Percentiles rank a stretch among this genome's conserved stretches.
Conservation (phyloP, 2,888 invertebrate genomes). For the Watsonalla binaria region DNA sequence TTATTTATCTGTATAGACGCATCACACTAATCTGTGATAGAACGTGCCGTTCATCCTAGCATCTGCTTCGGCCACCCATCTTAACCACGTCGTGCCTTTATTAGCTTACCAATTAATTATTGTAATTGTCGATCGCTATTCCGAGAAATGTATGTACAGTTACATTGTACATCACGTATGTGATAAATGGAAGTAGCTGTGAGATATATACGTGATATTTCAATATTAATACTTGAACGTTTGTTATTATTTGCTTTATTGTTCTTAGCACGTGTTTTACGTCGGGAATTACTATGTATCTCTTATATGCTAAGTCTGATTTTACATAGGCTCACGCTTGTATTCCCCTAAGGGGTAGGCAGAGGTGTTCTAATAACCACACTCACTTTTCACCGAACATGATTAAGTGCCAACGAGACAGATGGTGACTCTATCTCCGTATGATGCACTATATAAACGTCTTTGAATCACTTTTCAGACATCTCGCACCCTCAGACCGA, state of each 20-base stretch:
- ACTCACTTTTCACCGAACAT: too few relatives aligned
- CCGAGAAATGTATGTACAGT: conserved; percentile 8
- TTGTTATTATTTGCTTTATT: not conserved
- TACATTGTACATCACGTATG: not conserved
- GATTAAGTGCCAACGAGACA: too few relatives aligned
- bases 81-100: not conserved
- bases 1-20: too few relatives aligned
- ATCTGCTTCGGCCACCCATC: conserved; percentile 4
- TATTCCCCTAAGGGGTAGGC: too few relatives aligned
- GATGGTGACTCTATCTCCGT: too few relatives aligned
- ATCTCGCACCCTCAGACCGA: too few relatives aligned
- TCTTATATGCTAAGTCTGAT: too few relatives aligned
- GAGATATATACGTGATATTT: conserved; percentile 7
- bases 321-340: too few relatives aligned
- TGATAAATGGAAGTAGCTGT: conserved; percentile 11
- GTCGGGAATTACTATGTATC: too few relatives aligned
- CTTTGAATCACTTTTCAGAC: too few relatives aligned
- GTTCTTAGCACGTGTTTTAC: not conserved
- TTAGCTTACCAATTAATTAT: conserved; percentile 2
- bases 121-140: conserved; percentile 3
- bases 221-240: conserved; percentile 6
- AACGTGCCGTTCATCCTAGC: conserved; percentile 14
- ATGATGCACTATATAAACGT: too few relatives aligned
- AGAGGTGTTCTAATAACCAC: too few relatives aligned
- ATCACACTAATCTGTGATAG: conserved; percentile 6